Evolutionary conservation across 2,113 vertebrate genomes (phyloP).

Genomic region (Gopherus evgoodei): DNA sequence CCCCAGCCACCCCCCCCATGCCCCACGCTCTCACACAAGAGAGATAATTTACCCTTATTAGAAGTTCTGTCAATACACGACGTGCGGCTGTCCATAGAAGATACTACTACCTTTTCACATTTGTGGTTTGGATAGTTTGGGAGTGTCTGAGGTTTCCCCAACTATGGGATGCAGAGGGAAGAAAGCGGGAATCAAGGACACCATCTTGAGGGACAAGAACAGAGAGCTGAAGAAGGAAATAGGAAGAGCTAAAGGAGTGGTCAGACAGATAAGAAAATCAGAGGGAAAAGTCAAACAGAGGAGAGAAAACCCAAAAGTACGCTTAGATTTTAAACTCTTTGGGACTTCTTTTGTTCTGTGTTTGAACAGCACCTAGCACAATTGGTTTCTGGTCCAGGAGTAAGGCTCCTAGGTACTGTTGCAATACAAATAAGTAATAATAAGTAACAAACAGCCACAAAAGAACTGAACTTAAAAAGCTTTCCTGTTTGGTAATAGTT

Average conservation of each 20-base stretch:
- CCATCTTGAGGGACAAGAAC: neutral
- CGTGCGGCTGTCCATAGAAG: neutral
- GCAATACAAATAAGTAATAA: neutral
- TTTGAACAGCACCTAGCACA: neutral
- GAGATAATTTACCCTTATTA: neutral
- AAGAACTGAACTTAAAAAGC: neutral
- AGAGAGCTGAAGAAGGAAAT: neutral
- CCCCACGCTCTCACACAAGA: rapidly evolving
- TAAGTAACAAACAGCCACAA: neutral
- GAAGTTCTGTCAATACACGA: neutral
- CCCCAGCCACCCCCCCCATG: neutral
- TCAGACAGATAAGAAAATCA: neutral
- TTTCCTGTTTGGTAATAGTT: neutral
- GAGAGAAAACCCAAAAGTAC: neutral
- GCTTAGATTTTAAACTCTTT: neutral
- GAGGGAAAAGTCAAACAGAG: neutral
- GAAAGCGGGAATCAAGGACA: neutral
- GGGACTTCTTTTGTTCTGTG: neutral
- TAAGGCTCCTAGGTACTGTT: neutral
- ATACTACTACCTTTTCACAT: neutral
- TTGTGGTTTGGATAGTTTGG: neutral
- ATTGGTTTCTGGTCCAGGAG: neutral
- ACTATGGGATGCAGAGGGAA: neutral
- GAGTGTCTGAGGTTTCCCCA: rapidly evolving
- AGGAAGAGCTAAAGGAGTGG: neutral